Evolutionary conservation across 2,113 vertebrate species (phyloP).

Genomic region (Cygnus atratus): DNA sequence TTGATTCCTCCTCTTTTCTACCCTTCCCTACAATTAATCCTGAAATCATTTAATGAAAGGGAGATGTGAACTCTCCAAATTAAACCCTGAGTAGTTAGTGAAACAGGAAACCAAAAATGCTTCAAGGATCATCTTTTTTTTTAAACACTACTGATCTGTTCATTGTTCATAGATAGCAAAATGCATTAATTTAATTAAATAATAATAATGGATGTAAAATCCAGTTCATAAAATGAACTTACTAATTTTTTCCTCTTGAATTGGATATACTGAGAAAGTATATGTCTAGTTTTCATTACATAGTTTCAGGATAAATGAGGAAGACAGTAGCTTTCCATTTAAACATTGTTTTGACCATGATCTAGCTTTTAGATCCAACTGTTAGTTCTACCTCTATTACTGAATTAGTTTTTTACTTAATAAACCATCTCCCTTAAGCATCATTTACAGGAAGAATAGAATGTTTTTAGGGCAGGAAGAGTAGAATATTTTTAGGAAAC

Average conservation of each 20-base stretch:
- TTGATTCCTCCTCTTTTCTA: neutral
- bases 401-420: neutral
- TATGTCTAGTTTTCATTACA: neutral
- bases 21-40: constrained; percentile 2
- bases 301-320: neutral
- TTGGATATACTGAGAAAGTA: neutral
- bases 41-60: constrained; percentile 45
- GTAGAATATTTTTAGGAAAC: neutral
- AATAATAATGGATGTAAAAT: neutral
- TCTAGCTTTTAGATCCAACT: neutral
- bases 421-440: neutral
- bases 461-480: neutral
- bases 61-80: constrained; percentile 36
- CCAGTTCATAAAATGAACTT: neutral
- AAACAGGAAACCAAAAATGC: constrained; percentile 60
- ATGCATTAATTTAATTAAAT: constrained; percentile 60
- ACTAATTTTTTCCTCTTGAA: neutral
- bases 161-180: constrained; percentile 6
- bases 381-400: neutral
- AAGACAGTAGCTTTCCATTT: neutral
- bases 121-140: constrained; percentile 44
- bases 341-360: neutral
- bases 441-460: neutral
- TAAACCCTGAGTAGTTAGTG: constrained; percentile 36
- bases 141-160: neutral